Evolutionary conservation across 1,140 invertebrate species (phyloP).

Genomic region (Portunus trituberculatus): DNA sequence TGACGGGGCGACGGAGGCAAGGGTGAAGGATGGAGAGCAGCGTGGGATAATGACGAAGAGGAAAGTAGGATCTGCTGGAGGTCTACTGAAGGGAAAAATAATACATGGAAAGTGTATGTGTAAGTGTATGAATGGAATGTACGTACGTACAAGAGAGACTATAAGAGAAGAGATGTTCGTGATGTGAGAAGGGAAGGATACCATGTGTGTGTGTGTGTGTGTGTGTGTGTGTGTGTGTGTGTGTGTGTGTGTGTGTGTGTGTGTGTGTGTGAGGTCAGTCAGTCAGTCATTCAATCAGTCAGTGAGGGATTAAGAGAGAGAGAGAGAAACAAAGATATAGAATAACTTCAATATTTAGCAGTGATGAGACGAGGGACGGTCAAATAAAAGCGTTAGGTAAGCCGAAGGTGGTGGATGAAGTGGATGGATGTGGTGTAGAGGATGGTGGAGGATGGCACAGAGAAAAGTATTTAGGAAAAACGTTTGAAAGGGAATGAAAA

Average conservation of each 20-base stretch:
- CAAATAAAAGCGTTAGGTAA: neutral
- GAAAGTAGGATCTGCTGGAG: neutral
- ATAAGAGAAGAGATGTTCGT: neutral
- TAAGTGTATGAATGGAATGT: neutral
- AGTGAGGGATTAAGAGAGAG: too few relatives aligned
- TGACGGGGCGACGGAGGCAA: neutral
- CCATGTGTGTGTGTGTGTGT: too few relatives aligned
- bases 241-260: too few relatives aligned
- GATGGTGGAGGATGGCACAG: constrained; percentile 28
- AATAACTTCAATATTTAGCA: too few relatives aligned
- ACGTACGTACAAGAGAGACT: neutral
- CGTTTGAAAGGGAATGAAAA: too few relatives aligned
- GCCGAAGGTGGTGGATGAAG: too few relatives aligned
- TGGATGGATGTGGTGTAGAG: neutral
- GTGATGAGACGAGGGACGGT: too few relatives aligned
- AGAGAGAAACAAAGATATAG: too few relatives aligned
- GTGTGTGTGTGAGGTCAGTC: too few relatives aligned
- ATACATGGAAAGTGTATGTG: neutral
- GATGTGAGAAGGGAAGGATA: neutral
- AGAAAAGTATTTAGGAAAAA: neutral
- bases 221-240: too few relatives aligned
- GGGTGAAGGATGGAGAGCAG: neutral
- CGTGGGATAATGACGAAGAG: neutral
- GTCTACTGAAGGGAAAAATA: neutral
- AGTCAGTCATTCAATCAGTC: too few relatives aligned